These are phyloP conservation scores for Ictalurus punctatus DNA, from an alignment of 2,113 vertebrate species.

Conservation along the genomic window DNA sequence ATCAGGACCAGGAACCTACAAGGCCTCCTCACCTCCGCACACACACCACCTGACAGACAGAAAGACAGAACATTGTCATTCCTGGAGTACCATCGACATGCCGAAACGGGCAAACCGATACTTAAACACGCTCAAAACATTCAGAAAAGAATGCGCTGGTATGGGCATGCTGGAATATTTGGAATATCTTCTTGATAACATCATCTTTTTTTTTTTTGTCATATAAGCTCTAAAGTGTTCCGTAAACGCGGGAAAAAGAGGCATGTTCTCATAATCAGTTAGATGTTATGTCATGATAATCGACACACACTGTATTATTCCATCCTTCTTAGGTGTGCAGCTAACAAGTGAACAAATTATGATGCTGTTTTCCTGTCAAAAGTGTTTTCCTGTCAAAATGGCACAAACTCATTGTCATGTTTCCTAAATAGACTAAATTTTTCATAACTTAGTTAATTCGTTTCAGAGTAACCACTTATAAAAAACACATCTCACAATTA, in stretches of 20 bases:
- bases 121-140: not conserved
- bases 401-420: too few relatives aligned
- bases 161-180: not conserved
- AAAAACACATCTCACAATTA: not conserved
- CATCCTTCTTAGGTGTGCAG: not conserved
- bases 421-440: not conserved
- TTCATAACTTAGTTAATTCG: too few relatives aligned
- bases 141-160: not conserved
- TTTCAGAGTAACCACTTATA: too few relatives aligned
- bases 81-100: not conserved
- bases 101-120: not conserved
- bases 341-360: not conserved
- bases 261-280: not conserved
- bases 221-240: not conserved
- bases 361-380: not conserved
- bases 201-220: not conserved
- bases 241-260: not conserved
- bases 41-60: constrained; percentile 35
- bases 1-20: constrained; percentile 80
- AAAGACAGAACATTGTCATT: constrained; percentile 14
- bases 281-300: not conserved
- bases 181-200: not conserved
- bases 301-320: not conserved
- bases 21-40: constrained; percentile 63
- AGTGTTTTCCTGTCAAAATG: not conserved